Evolutionary conservation across 2,888 invertebrate species (phyloP).

Genomic region (Rhodophaea formosa): DNA sequence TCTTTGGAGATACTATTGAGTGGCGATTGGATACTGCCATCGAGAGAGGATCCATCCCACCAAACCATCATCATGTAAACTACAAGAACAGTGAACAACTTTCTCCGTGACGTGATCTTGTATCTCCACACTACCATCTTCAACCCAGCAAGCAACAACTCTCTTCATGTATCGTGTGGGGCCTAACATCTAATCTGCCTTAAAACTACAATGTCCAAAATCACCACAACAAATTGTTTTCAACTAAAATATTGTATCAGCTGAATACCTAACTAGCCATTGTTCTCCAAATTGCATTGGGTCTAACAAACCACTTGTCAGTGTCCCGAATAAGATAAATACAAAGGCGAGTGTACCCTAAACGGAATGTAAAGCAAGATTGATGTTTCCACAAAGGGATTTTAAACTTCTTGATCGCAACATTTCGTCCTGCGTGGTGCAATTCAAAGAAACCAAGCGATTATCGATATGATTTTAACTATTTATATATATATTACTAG

Average conservation of each 20-base stretch:
- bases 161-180: too few relatives aligned
- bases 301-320: conserved; percentile 46
- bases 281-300: conserved; percentile 32
- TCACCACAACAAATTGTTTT: not conserved
- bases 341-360: conserved; percentile 38
- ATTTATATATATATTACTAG: too few relatives aligned
- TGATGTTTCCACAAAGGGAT: conserved; percentile 69
- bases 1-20: too few relatives aligned
- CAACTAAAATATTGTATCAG: not conserved
- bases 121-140: too few relatives aligned
- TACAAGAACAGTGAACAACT: too few relatives aligned
- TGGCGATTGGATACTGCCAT: too few relatives aligned
- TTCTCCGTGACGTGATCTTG: too few relatives aligned
- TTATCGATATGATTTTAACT: not conserved
- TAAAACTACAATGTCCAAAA: not conserved
- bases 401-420: conserved; percentile 70
- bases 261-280: conserved; percentile 19
- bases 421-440: conserved; percentile 37
- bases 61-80: too few relatives aligned
- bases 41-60: too few relatives aligned
- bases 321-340: conserved; percentile 49
- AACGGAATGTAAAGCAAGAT: conserved; percentile 59
- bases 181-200: too few relatives aligned
- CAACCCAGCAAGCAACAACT: too few relatives aligned
- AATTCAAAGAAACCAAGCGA: conserved; percentile 21